These are phyloP conservation scores for Papilio protenor DNA, from an alignment of 2,888 invertebrate genomes.

Conservation along the genomic window DNA sequence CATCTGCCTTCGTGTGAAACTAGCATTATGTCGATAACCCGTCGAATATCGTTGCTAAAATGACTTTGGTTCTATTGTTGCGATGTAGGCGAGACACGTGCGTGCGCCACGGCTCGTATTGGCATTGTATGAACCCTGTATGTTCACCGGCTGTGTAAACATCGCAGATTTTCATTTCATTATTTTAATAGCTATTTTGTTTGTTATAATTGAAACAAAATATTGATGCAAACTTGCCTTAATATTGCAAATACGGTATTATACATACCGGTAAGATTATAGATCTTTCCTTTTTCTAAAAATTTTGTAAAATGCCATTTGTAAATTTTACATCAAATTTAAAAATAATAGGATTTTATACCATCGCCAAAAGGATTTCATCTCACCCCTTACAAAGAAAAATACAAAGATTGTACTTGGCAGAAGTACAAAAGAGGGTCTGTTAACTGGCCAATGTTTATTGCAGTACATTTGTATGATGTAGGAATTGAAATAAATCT, in stretches of 20 bases:
- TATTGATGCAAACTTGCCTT: conserved; percentile 30
- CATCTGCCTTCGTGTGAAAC: background rate
- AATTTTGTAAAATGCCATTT: background rate
- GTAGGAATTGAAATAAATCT: conserved; percentile 40
- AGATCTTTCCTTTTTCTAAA: background rate
- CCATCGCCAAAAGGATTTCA: background rate
- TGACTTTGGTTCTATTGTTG: conserved; percentile 61
- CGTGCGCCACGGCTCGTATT: conserved; percentile 61
- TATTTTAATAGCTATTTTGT: conserved; percentile 52
- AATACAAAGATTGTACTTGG: conserved; percentile 18
- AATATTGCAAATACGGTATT: background rate
- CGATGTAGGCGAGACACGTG: conserved; percentile 55
- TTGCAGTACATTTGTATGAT: conserved; percentile 5
- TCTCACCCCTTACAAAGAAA: background rate
- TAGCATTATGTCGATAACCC: conserved; percentile 30
- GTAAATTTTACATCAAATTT: background rate
- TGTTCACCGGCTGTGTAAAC: conserved; percentile 59
- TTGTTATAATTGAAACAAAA: conserved; percentile 51
- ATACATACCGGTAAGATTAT: background rate
- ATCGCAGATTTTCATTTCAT: conserved; percentile 66
- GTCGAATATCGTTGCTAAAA: conserved; percentile 57
- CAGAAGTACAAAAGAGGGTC: conserved; percentile 18
- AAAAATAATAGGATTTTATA: background rate
- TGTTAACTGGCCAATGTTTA: conserved; percentile 16
- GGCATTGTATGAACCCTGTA: conserved; percentile 52